phyloP scores from a whole-genome alignment of 2,888 invertebrate species.

The Nephrotoma guestfalica region DNA sequence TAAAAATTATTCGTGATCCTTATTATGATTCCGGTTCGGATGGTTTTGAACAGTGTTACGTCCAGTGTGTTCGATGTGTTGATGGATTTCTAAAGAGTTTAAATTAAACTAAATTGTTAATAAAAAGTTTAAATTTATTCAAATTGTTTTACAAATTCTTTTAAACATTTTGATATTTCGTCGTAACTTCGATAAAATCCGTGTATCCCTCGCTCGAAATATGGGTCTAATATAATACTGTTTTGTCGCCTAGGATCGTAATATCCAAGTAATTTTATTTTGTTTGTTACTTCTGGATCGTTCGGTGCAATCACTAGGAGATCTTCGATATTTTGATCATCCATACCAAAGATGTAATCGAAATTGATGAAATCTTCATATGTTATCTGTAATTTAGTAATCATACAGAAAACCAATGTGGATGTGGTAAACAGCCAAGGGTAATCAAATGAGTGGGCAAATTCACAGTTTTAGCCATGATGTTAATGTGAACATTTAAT shows the following conservation, averaged over 20 bases:
- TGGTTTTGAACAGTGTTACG: constrained; percentile 63
- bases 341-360: constrained; percentile 93
- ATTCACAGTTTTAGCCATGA: too few species aligned
- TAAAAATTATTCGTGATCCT: constrained; percentile 75
- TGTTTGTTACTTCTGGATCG: background rate
- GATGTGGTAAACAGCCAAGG: too few species aligned
- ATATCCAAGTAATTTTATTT: background rate
- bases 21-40: constrained; percentile 59
- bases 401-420: background rate
- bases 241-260: background rate
- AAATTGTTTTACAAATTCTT: constrained; percentile 12
- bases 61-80: constrained; percentile 55
- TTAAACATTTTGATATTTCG: constrained; percentile 21
- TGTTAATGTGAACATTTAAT: background rate
- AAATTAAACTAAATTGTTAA: background rate
- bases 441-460: too few species aligned
- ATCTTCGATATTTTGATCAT: constrained; percentile 61
- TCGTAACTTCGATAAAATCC: constrained; percentile 20
- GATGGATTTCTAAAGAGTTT: constrained; percentile 41
- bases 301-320: background rate
- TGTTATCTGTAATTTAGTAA: constrained; percentile 35
- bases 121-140: background rate
- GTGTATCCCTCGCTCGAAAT: constrained; percentile 19
- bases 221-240: background rate
- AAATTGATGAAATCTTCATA: constrained; percentile 61